Conservation (phyloP, 2,113 vertebrate genomes). For the Zapus hudsonius region DNA sequence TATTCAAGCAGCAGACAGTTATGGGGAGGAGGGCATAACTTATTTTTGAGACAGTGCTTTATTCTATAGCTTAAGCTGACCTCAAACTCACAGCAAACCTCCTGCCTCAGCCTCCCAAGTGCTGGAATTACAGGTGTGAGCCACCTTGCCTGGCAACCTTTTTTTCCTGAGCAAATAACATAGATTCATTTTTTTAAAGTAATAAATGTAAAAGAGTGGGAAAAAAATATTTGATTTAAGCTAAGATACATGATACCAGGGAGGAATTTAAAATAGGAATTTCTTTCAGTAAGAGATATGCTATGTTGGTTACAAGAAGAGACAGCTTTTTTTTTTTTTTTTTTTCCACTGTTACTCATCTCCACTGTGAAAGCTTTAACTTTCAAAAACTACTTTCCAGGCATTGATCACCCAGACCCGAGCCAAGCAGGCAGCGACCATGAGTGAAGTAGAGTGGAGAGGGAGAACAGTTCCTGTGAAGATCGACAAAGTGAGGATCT, state of each 20-base stretch:
- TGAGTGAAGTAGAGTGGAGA: constrained; percentile 98
- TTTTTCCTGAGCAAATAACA: background rate
- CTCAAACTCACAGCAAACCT: background rate
- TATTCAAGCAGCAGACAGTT: no score
- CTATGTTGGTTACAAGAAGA: background rate
- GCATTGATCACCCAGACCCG: constrained; percentile 95
- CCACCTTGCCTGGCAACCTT: background rate
- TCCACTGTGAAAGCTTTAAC: background rate
- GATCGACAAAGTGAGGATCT: constrained; percentile 97
- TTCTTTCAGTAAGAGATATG: accelerated
- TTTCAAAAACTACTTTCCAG: constrained; percentile 79
- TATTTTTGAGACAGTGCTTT: background rate
- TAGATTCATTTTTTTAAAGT: background rate
- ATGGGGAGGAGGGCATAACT: no score
- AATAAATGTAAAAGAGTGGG: background rate
- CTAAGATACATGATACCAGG: background rate
- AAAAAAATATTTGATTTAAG: background rate
- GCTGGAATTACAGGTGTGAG: background rate
- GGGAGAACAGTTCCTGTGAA: constrained; percentile 94
- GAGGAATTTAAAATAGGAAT: background rate
- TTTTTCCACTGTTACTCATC: no score
- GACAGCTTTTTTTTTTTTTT: no score
- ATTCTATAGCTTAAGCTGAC: background rate
- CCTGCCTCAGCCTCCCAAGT: background rate
- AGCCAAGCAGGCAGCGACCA: constrained; percentile 97